Evolutionary conservation across 92 coral and sea anemone species (phyloP).

Genomic region (Parazoanthus swiftii): DNA sequence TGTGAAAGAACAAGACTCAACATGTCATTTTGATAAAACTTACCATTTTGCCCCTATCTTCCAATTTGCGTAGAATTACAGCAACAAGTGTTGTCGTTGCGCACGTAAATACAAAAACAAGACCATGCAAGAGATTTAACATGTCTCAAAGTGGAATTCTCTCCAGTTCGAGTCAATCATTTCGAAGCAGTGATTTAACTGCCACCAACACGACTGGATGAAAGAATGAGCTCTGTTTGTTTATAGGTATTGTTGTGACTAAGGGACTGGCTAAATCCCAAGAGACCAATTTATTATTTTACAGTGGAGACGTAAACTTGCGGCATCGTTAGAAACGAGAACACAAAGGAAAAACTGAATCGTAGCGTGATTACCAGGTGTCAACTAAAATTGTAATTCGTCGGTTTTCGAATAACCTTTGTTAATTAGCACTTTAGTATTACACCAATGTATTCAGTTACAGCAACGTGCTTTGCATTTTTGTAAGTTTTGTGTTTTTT

Average conservation of each 20-base stretch:
- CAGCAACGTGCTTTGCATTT: too few species aligned
- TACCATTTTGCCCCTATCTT: background rate
- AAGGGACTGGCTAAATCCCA: constrained; percentile 2
- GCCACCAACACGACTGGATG: too few species aligned
- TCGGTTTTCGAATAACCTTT: background rate
- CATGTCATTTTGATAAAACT: background rate
- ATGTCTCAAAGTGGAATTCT: background rate
- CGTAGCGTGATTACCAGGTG: background rate
- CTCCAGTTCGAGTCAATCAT: background rate
- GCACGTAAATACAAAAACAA: background rate
- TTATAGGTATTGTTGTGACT: background rate
- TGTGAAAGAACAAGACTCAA: background rate
- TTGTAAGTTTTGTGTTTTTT: too few species aligned
- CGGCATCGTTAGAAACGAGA: background rate
- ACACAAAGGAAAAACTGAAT: constrained; percentile 4
- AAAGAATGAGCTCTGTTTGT: background rate
- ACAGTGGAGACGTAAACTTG: background rate
- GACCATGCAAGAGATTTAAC: background rate
- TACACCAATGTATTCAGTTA: too few species aligned
- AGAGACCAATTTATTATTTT: background rate
- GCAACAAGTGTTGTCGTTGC: background rate
- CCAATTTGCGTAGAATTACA: background rate
- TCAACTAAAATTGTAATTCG: background rate
- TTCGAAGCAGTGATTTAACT: background rate
- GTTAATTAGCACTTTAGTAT: too few species aligned